Evolutionary conservation across 2,113 vertebrate species (phyloP).

Genomic region (Anas platyrhynchos): DNA sequence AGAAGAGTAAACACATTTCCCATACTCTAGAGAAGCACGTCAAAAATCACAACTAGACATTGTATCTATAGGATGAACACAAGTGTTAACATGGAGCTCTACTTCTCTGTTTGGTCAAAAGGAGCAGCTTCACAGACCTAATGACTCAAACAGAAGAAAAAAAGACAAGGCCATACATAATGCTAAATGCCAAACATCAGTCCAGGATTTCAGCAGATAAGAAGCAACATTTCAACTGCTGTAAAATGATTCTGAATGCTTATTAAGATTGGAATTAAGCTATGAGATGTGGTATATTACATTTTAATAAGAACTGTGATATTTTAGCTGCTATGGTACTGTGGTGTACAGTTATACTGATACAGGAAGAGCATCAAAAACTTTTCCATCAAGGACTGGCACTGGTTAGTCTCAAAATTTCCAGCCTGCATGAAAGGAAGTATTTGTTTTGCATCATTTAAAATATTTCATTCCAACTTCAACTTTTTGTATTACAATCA

Average conservation of each 20-base stretch:
- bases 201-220: not conserved
- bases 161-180: not conserved
- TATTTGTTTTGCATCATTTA: not conserved
- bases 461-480: not conserved
- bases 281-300: not conserved
- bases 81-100: not conserved
- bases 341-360: not conserved
- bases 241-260: not conserved
- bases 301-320: not conserved
- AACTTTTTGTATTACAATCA: not conserved
- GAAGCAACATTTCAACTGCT: not conserved
- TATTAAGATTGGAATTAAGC: not conserved
- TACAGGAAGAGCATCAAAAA: not conserved
- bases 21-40: not conserved
- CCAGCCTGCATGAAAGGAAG: not conserved
- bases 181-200: not conserved
- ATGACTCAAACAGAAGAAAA: not conserved
- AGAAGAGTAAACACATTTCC: not conserved
- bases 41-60: not conserved
- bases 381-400: not conserved
- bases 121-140: not conserved
- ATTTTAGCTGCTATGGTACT: not conserved
- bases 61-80: not conserved
- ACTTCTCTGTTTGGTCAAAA: not conserved
- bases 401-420: not conserved